A percentile compares a stretch with the other conserved stretches of the same genome.
These are phyloP conservation scores for Sphenopsis melanotis DNA, from an alignment of 2,797 vertebrate species.

Conservation along the genomic window DNA sequence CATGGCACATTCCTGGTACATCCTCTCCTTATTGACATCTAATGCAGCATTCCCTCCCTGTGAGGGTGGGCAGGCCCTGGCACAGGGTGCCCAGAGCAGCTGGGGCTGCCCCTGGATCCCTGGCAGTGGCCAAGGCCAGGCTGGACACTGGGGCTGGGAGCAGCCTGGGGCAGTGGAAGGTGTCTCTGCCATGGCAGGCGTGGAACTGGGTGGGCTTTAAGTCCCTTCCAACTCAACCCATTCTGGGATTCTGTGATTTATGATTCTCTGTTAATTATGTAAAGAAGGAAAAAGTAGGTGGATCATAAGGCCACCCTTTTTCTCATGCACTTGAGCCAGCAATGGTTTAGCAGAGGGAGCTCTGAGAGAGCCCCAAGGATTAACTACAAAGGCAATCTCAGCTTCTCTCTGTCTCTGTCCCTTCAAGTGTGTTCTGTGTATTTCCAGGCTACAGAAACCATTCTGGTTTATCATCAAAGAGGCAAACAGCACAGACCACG, in stretches of 20 bases:
- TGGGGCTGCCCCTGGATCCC: background rate
- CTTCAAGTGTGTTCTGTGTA: background rate
- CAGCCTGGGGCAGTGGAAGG: background rate
- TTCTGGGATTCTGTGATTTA: background rate
- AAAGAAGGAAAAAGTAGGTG: background rate
- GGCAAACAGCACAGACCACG: background rate
- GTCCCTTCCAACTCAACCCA: background rate
- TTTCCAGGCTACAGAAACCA: background rate
- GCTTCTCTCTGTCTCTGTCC: background rate
- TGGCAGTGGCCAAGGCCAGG: background rate
- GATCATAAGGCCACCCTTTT: background rate
- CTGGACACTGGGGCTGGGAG: accelerated
- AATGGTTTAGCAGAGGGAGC: background rate
- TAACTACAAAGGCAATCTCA: background rate
- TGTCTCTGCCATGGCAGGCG: background rate
- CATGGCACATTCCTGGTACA: background rate
- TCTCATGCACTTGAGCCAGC: background rate
- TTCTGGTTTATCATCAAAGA: background rate
- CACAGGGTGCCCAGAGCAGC: background rate
- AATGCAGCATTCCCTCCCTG: background rate
- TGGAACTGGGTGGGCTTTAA: accelerated
- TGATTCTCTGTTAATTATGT: background rate
- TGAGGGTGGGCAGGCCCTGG: background rate
- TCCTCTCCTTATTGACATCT: background rate
- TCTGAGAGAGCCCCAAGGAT: background rate